Base-by-base conservation (phyloP, 2,888 invertebrate species). In the Copidosoma aretas region DNA sequence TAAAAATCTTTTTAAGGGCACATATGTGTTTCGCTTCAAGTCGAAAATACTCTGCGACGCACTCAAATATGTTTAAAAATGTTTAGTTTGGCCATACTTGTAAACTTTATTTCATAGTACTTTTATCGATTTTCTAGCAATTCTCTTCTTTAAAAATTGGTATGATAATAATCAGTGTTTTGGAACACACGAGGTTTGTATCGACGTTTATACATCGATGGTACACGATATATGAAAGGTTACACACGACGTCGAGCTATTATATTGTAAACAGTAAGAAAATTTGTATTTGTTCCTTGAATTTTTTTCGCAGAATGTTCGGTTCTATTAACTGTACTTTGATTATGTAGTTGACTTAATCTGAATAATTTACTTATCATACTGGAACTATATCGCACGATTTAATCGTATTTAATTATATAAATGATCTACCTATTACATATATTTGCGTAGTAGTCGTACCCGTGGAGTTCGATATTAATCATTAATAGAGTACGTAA, bases 121-220 rank as follows among this genome's bases (percentile, higher is more conserved):
- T 46, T 46, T 17, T 46, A n/a, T n/a, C n/a, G n/a, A n/a, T n/a
- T n/a, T n/a, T n/a, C n/a, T n/a, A n/a, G n/a, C n/a, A n/a, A n/a
- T n/a, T 46, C 12, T 46, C 3, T 46, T 46, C 12, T 46, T 46
- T 46, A 8, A 46, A 8, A 32, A 15, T 46, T 46, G 43, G 15
- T 46, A 14, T 46, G 14, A 14, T 46, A 32, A 32, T 32, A n/a
- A n/a, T 15, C 12, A 46, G 43, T 17, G 17, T 21, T 24, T 4
- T 25, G 41, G 32, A 58, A 39, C 19, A 58, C 19, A 53, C 21
- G 24, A 53, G 21, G 22, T 53, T 53, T 24, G 53, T 24, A 53
- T 53, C n/a, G 19, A 53, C 32, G 8, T 32, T 32, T 53, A 21
- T 53, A 24, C n/a, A 24, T 53, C n/a, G 12, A 24, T 53, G 53